Conservation (phyloP, 1,140 invertebrate genomes). For the Lordiphosa mommai region DNA sequence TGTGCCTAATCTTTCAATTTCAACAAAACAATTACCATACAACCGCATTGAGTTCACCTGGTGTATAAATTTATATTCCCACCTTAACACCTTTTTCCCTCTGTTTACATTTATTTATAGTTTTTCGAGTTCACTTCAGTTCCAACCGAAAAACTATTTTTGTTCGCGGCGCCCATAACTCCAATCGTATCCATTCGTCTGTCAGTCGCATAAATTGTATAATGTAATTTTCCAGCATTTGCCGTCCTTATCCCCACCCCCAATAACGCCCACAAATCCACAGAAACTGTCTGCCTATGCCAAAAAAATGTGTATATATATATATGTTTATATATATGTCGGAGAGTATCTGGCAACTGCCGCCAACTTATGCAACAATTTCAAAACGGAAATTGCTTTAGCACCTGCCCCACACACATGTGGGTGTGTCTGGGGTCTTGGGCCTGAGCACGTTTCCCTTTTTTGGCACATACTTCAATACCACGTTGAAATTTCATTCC, state of each 20-base stretch:
- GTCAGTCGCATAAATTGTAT: constrained; percentile 75
- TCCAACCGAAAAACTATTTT: constrained; percentile 4
- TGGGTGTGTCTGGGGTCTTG: constrained; percentile 12
- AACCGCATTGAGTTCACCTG: no score
- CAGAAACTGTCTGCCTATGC: constrained; percentile 69
- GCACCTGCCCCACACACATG: constrained; percentile 50
- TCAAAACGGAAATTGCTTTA: constrained; percentile 77
- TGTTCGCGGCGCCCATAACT: not conserved
- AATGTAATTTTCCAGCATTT: constrained; percentile 69
- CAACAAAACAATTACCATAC: no score
- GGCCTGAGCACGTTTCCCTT: constrained; percentile 58
- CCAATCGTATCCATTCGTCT: constrained; percentile 21
- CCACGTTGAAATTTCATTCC: constrained; percentile 71
- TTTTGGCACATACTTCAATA: constrained; percentile 77
- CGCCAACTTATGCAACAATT: constrained; percentile 76
- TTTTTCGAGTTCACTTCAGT: constrained; percentile 2
- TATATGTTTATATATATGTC: constrained; percentile 1
- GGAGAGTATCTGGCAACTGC: constrained; percentile 32
- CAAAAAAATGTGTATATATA: constrained; percentile 51
- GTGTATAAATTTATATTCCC: no score
- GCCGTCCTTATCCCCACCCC: constrained; percentile 20
- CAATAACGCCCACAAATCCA: constrained; percentile 47
- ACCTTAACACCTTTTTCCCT: no score
- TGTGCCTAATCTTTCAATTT: no score
- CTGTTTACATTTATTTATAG: not conserved